Conservation (phyloP, 2,797 vertebrate genomes). For the Odontamblyopus rebecca region DNA sequence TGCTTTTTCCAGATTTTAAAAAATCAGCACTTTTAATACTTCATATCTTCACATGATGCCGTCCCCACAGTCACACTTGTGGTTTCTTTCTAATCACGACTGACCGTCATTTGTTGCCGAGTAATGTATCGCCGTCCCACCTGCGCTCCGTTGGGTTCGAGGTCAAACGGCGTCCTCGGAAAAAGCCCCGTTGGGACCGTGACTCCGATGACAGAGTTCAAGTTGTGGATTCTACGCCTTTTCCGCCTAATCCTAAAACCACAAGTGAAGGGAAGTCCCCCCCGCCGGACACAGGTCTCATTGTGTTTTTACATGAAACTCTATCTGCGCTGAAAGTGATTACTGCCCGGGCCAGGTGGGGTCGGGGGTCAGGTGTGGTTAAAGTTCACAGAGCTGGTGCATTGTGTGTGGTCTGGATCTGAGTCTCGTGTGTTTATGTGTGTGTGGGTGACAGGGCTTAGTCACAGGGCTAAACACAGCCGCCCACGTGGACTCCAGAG, state of each 20-base stretch:
- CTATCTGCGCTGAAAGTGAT: slow-evolving; percentile 51
- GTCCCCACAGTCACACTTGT: slow-evolving; percentile 14
- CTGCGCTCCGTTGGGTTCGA: slow-evolving; percentile 38
- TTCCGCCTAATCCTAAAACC: slow-evolving; percentile 32
- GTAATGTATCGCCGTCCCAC: slow-evolving; percentile 39
- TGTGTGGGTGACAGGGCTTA: slow-evolving; percentile 59
- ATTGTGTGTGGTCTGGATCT: slow-evolving; percentile 65
- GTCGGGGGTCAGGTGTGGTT: slow-evolving; percentile 20
- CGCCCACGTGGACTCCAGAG: slow-evolving; percentile 52
- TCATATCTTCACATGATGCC: neutral
- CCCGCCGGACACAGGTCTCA: slow-evolving; percentile 56
- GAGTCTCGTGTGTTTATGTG: slow-evolving; percentile 46
- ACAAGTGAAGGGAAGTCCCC: slow-evolving; percentile 44
- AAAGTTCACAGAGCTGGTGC: slow-evolving; percentile 54
- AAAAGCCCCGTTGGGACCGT: slow-evolving; percentile 45
- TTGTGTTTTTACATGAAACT: slow-evolving; percentile 67
- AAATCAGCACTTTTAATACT: no score
- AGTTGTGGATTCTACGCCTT: slow-evolving; percentile 51
- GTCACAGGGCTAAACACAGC: slow-evolving; percentile 63
- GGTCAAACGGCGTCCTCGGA: slow-evolving; percentile 39
- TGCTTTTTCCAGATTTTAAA: no score
- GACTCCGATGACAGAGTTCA: slow-evolving; percentile 53
- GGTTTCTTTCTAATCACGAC: slow-evolving; percentile 31
- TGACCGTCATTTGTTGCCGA: slow-evolving; percentile 31
- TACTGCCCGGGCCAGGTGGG: slow-evolving; percentile 34